Conservation (phyloP, 2,113 vertebrate genomes). For the Hoplias malabaricus region DNA sequence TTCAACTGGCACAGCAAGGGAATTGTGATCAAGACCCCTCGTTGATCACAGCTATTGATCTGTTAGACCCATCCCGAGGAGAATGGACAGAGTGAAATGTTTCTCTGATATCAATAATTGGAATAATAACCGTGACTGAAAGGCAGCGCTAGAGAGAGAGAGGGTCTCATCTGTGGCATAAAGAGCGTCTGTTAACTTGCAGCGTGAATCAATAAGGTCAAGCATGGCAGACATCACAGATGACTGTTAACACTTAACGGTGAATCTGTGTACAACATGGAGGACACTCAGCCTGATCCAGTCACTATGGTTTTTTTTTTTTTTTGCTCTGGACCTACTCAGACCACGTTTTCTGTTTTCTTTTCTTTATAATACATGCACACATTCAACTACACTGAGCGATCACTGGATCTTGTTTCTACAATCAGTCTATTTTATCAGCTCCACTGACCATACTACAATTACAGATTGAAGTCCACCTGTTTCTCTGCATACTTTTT, state of each 20-base stretch:
- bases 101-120: slow-evolving; percentile 74
- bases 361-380: no score
- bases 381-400: no score
- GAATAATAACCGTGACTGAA: slow-evolving; percentile 73
- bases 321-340: no score
- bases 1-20: not conserved
- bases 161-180: slow-evolving; percentile 53
- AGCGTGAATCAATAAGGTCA: slow-evolving; percentile 49
- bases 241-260: slow-evolving; percentile 18
- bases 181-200: slow-evolving; percentile 36
- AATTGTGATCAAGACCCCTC: slow-evolving; percentile 4
- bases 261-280: not conserved
- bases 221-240: slow-evolving; percentile 37
- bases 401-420: no score
- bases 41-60: slow-evolving; percentile 68
- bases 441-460: no score
- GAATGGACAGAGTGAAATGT: slow-evolving; percentile 66
- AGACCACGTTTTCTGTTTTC: no score
- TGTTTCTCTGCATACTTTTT: no score
- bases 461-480: no score
- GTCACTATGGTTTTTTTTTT: not conserved
- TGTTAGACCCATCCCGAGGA: slow-evolving; percentile 63
- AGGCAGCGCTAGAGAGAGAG: slow-evolving; percentile 20
- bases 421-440: no score
- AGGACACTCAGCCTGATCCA: not conserved